Evolutionary conservation across 2,797 vertebrate genomes (phyloP), one percentile per base, ranked within the genome.

Genomic region (Oceanodroma leucorhoa): DNA sequence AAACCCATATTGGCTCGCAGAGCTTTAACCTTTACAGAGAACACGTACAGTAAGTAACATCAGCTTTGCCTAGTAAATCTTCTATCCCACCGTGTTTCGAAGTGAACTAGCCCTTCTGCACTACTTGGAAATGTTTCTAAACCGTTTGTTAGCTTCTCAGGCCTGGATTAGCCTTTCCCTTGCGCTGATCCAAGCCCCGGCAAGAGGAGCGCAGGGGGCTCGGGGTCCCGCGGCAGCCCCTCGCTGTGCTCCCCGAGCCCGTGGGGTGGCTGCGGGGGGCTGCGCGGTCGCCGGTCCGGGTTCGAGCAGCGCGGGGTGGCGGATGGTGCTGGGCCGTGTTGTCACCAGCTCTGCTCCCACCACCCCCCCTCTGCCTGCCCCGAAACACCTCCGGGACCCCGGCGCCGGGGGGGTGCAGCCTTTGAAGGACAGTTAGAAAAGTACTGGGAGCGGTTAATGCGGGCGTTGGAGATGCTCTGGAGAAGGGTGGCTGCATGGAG

Each of bases 361-460:
- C 32, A 1, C 23, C 2, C 1, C 29, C 12, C 62, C 54, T 26
- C 40, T 11, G 40, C 48, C 69, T 55, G 24, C 13, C 51, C 43
- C 2, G 1, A 34, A 48, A 34, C 2, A 0, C 24, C 18, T 14
- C 46, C 2, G 2, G 14, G 30, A 30, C 40, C 36, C 40, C 46
- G 1, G 1, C 3, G 1, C 5, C 8, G 0, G 1, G 36, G 38
- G 24, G 12, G 2, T 13, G 26, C 19, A 29, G 45, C 51, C 51
- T 34, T 16, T 6, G 41, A 23, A 36, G 30, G 41, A 10, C 2
- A 10, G 12, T 12, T 26, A 2, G 11, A 18, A 55, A 77, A 57
- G 3, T 4, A 2, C 0, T 3, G 24, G 73, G 29, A 38, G 29
- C 0, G 4, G 29, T 27, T 66, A 18, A 22, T 0, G 46, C 27